These are phyloP conservation scores for Syrrhaptes paradoxus DNA, from an alignment of 2,113 vertebrate species.

Conservation along the genomic window DNA sequence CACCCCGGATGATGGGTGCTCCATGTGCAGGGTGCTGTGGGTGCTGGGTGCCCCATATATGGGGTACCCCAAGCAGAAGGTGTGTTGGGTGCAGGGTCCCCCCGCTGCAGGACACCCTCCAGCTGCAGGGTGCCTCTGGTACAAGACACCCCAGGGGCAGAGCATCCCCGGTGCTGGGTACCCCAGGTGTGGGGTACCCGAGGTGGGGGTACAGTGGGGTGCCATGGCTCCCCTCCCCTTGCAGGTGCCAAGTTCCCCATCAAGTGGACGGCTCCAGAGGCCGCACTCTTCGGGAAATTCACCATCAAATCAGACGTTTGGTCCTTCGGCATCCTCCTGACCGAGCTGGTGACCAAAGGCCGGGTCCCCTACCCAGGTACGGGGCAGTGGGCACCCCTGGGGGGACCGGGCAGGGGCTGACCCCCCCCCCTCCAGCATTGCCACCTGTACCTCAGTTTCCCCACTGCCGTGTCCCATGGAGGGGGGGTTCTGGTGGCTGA, in stretches of 20 bases:
- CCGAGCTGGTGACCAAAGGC: conserved; percentile 95
- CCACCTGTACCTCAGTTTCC: neutral
- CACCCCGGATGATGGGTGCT: fast-evolving
- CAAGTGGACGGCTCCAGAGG: conserved; percentile 98
- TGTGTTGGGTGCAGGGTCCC: neutral
- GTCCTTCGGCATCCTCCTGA: conserved; percentile 96
- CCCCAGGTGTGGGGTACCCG: neutral
- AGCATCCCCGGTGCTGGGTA: neutral
- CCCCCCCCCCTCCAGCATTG: neutral
- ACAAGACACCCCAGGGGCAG: no score
- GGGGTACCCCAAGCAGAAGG: neutral
- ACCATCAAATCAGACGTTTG: conserved; percentile 98
- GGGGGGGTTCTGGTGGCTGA: neutral
- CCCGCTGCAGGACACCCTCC: neutral
- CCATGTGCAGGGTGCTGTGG: neutral
- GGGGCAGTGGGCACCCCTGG: neutral
- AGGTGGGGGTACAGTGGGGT: fast-evolving
- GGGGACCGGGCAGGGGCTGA: neutral
- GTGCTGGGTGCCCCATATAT: neutral
- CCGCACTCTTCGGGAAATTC: conserved; percentile 91
- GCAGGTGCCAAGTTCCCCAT: conserved; percentile 97
- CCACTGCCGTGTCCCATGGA: fast-evolving
- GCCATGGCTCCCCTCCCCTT: neutral
- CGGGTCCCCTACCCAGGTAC: conserved; percentile 98
- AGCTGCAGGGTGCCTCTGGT: fast-evolving